phyloP scores from a whole-genome alignment of 2,888 invertebrate genomes.

The Orthosia cruda region DNA sequence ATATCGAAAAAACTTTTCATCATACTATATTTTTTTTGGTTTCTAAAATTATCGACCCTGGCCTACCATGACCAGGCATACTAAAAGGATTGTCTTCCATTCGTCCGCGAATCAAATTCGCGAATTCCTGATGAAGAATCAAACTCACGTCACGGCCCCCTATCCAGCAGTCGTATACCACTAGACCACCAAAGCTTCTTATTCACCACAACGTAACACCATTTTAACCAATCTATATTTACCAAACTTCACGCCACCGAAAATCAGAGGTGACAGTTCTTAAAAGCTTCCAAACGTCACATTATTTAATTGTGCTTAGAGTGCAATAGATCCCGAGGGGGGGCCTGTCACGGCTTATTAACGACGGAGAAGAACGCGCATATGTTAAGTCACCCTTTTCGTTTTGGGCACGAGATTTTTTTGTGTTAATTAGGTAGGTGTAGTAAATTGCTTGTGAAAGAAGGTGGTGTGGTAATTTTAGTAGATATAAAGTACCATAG shows the following conservation, averaged over 20 bases:
- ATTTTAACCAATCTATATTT: constrained; percentile 37
- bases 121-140: no score
- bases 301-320: constrained; percentile 65
- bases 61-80: no score
- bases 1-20: no score
- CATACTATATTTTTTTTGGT: no score
- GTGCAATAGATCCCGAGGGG: constrained; percentile 61
- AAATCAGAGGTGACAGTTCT: constrained; percentile 51
- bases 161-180: no score
- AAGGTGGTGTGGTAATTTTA: background rate
- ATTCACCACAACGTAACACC: background rate
- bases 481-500: no score
- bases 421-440: constrained; percentile 26
- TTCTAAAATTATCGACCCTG: no score
- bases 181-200: no score
- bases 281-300: constrained; percentile 62
- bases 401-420: constrained; percentile 51
- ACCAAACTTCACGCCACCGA: constrained; percentile 20
- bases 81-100: no score
- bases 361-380: constrained; percentile 36
- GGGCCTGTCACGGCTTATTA: constrained; percentile 51
- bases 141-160: no score
- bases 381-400: constrained; percentile 59
- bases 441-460: constrained; percentile 24
- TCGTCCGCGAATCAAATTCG: no score